Conservation (phyloP, 2,888 invertebrate species). For the Himalopsyche kuldschensis region DNA sequence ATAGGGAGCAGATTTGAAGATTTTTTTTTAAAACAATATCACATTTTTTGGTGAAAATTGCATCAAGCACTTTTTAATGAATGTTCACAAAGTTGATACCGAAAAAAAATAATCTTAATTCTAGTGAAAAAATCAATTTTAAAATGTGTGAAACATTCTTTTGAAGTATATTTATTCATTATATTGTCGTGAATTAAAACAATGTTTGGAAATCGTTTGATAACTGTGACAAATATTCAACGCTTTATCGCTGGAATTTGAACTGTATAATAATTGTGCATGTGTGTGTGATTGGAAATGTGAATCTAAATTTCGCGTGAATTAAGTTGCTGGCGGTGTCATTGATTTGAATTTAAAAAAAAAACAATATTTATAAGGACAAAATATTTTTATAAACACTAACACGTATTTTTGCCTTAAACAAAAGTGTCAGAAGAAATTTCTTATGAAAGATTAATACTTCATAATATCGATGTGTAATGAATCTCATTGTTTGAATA, state of each 20-base stretch:
- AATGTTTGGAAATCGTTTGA: not conserved
- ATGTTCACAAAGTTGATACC: too few relatives aligned
- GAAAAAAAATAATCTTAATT: too few relatives aligned
- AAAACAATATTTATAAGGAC: not conserved
- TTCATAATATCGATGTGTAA: slow-evolving; percentile 7
- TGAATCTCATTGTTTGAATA: slow-evolving; percentile 8
- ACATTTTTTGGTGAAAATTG: too few relatives aligned
- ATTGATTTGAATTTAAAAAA: not conserved
- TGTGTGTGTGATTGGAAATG: not conserved
- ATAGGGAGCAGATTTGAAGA: too few relatives aligned
- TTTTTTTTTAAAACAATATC: too few relatives aligned
- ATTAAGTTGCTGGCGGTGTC: not conserved
- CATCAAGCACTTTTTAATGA: too few relatives aligned
- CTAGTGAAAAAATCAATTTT: too few relatives aligned
- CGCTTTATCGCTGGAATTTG: not conserved
- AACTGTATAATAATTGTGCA: not conserved
- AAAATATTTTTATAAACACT: not conserved
- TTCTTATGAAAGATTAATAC: not conserved
- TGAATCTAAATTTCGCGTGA: not conserved
- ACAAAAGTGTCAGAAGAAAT: not conserved
- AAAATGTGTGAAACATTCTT: too few relatives aligned
- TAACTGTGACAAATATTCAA: not conserved
- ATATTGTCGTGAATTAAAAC: not conserved
- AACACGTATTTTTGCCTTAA: not conserved
- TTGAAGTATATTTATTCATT: not conserved